phyloP scores from a whole-genome alignment of 2,888 invertebrate species.

The Drosophila neotestacea region DNA sequence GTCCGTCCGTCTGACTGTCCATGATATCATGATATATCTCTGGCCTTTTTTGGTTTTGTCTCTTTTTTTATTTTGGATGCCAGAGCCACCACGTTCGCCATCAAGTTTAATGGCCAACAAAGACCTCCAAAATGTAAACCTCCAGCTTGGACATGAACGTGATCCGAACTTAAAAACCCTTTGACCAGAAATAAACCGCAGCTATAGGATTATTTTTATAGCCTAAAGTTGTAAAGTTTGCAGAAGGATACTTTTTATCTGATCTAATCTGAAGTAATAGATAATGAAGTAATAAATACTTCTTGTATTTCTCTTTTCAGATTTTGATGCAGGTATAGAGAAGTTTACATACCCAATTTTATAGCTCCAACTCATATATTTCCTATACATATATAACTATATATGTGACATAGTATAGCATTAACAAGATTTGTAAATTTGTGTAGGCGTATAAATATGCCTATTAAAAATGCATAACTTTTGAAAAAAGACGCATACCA shows the following conservation, averaged over 20 bases:
- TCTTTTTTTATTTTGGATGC: conserved; percentile 17
- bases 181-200: conserved; percentile 17
- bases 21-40: conserved; percentile 11
- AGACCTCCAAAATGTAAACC: conserved; percentile 52
- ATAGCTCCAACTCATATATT: neutral
- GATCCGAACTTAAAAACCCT: conserved; percentile 45
- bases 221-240: too few relatives aligned
- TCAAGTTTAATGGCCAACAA: conserved; percentile 50
- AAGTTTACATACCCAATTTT: neutral
- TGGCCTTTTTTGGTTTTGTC: neutral
- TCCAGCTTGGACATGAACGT: conserved; percentile 33
- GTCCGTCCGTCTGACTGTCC: neutral
- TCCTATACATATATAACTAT: too few relatives aligned
- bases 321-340: too few relatives aligned
- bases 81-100: conserved; percentile 41
- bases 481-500: neutral
- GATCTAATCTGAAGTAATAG: too few relatives aligned
- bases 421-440: neutral
- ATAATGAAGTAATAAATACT: too few relatives aligned
- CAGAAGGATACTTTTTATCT: too few relatives aligned
- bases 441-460: neutral
- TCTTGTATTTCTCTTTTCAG: too few relatives aligned
- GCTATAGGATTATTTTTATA: neutral
- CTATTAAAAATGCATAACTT: conserved; percentile 7
- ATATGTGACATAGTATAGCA: neutral